phyloP scores from a whole-genome alignment of 2,888 invertebrate species.

The Erynnis tages region DNA sequence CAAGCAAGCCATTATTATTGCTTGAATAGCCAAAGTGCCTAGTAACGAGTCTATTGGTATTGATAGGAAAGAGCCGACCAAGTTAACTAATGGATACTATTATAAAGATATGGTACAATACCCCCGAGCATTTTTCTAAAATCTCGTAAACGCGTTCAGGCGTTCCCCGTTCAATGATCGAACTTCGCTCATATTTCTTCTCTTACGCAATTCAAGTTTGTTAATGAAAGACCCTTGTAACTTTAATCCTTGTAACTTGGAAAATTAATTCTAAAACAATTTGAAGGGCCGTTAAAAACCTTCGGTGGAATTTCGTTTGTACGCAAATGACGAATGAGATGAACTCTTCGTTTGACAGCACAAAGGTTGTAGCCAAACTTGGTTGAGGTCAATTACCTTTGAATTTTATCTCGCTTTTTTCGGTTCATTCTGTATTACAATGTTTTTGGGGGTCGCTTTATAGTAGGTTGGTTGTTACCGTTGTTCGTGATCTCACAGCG shows the following conservation, averaged over 20 bases:
- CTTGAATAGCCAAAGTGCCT: neutral
- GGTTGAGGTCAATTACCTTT: neutral
- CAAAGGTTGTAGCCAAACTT: neutral
- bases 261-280: conserved; percentile 59
- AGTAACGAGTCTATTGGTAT: neutral
- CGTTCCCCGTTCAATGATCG: conserved; percentile 58
- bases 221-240: conserved; percentile 66
- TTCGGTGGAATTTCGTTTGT: conserved; percentile 26
- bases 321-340: conserved; percentile 4
- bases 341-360: conserved; percentile 5
- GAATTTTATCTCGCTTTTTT: too few species aligned
- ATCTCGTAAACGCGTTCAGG: conserved; percentile 47
- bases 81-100: conserved; percentile 17
- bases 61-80: neutral
- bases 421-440: too few species aligned
- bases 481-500: too few species aligned
- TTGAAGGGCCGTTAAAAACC: conserved; percentile 38
- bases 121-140: conserved; percentile 41
- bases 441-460: too few species aligned
- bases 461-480: too few species aligned
- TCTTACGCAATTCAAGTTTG: conserved; percentile 62
- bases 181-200: conserved; percentile 69
- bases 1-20: neutral
- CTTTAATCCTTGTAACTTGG: conserved; percentile 59
- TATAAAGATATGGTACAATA: conserved; percentile 31